Percentiles rank a stretch among this genome's conserved stretches.
These are phyloP conservation scores for Catagonus wagneri DNA, from an alignment of 2,113 vertebrate genomes.

Conservation along the genomic window DNA sequence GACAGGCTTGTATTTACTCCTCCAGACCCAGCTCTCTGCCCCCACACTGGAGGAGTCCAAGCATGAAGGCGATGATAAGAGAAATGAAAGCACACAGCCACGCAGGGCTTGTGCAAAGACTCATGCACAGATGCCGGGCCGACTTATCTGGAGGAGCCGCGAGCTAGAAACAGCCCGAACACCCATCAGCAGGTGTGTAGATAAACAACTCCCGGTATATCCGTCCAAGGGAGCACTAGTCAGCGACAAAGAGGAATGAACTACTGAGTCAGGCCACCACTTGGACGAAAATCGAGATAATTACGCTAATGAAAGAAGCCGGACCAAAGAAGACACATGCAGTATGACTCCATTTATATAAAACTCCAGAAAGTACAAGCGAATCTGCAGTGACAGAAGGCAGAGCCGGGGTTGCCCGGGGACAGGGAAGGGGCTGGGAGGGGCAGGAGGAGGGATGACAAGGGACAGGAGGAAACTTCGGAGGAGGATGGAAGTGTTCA, in stretches of 20 bases:
- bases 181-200: neutral
- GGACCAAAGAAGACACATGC: neutral
- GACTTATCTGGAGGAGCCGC: neutral
- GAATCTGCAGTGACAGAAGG: slow-evolving; percentile 22
- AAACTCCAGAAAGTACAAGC: slow-evolving; percentile 33
- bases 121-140: neutral
- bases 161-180: neutral
- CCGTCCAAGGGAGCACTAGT: slow-evolving; percentile 21
- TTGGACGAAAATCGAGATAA: neutral
- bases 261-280: neutral
- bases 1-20: neutral
- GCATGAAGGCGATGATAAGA: neutral
- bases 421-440: neutral
- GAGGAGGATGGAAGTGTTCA: neutral
- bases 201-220: neutral
- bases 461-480: neutral
- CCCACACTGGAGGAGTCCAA: rapidly evolving
- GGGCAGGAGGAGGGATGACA: neutral
- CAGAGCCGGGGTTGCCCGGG: neutral
- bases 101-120: neutral
- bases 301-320: slow-evolving; percentile 13
- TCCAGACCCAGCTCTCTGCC: neutral
- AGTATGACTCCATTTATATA: neutral
- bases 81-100: neutral
- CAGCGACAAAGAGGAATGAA: slow-evolving; percentile 31